Base-by-base conservation (phyloP, 2,888 invertebrate genomes). In the Cheilosia vernalis region DNA sequence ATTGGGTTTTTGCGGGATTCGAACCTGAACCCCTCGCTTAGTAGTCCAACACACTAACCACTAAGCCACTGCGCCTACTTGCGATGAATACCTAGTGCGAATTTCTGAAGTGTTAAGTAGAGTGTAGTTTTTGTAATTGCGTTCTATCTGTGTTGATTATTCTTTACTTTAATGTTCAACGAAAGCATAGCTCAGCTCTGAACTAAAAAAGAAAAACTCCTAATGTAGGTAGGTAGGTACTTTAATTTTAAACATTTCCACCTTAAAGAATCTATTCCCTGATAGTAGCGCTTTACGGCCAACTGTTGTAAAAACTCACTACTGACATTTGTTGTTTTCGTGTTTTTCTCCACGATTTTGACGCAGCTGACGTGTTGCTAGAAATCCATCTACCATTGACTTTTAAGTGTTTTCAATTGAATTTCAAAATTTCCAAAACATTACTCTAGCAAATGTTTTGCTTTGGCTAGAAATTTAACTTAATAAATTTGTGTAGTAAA, bases 351-450 rank as follows among this genome's bases (percentile, higher is more conserved):
- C 77, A 78, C 81, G 82, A 74, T 70, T 85, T 82, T 86, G 86
- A 87, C 86, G 86, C 87, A 88, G 89, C 88, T 89, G 89, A 89
- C 89, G 89, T 89, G 89, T 89, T 81, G 76, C 77, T 72, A 79
- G 40, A 79, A 82, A 40, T 51, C 47, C 47, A 42, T 24, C 58
- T 56, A 69, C 55, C 27, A 51, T 42, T 42, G 55, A 61, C 10
- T 21, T 30, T 51, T 21, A 37, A 70, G 66, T 70, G 61, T 70
- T 66, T 80, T 64, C 69, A n/a, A 37, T 37, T 37, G 4, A 37
- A 37, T 44, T 17, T 56, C 15, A 19, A 33, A 42, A 15, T 42
- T 78, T 61, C 13, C 19, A 61, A 51, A 56, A 63, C 27, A 72
- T 51, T 19, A 40, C 44, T 58, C 15, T 44, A 49, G 60, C 76